A percentile compares a stretch with the other conserved stretches of the same genome.
These are phyloP conservation scores for Clavelina lepadiformis DNA, from an alignment of 23 tunicate species.

Conservation along the genomic window DNA sequence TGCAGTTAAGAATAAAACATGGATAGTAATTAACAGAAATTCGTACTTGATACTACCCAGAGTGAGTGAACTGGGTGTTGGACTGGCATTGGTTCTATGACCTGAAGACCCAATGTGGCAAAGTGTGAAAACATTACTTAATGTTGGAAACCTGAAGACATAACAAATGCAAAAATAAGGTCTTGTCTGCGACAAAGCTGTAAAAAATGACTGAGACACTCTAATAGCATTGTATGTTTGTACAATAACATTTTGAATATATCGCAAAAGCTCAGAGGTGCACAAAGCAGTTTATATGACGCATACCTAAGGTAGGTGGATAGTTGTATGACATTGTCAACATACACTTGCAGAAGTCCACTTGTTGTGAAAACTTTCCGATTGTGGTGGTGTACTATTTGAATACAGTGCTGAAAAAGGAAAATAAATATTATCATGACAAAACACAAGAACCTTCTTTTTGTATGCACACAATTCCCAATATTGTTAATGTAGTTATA, in stretches of 20 bases:
- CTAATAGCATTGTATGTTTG: no score
- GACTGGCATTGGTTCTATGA: slow-evolving; percentile 53
- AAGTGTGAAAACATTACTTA: slow-evolving; percentile 39
- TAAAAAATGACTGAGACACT: no score
- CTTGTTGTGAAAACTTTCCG: slow-evolving; percentile 50
- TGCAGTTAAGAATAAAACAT: no score
- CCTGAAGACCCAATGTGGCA: slow-evolving; percentile 89
- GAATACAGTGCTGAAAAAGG: slow-evolving; percentile 71
- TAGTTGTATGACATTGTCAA: slow-evolving; percentile 48
- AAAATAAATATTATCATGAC: neutral
- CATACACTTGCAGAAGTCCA: slow-evolving; percentile 54
- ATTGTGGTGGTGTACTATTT: slow-evolving; percentile 73
- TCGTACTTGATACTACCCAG: slow-evolving; percentile 18
- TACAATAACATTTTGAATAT: no score
- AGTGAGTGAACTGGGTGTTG: slow-evolving; percentile 15
- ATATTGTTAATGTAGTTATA: no score
- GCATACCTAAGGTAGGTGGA: slow-evolving; percentile 66
- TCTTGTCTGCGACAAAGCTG: no score
- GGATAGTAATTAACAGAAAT: no score
- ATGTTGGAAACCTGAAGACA: slow-evolving; percentile 58
- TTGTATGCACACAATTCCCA: neutral
- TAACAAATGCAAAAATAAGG: no score
- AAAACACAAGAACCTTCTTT: no score
- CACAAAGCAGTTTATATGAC: neutral
- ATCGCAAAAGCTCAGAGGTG: neutral